A percentile compares a stretch with the other conserved stretches of the same genome.
These are phyloP conservation scores for Microvelia longipes DNA, from an alignment of 1,140 invertebrate genomes.

Conservation along the genomic window DNA sequence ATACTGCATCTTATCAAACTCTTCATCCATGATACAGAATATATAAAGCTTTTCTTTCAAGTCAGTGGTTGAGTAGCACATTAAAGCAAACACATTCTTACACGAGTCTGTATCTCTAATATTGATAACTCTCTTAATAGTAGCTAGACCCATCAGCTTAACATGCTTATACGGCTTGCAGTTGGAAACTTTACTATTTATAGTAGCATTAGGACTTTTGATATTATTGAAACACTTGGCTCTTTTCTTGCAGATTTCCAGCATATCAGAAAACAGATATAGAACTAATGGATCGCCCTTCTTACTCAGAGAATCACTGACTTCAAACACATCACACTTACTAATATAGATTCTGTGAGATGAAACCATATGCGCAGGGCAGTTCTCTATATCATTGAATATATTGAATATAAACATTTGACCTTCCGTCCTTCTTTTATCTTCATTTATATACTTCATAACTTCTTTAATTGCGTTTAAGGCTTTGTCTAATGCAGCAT, in stretches of 20 bases:
- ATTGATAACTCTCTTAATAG: constrained; percentile 80
- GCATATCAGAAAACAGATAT: constrained; percentile 83
- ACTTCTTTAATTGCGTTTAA: constrained; percentile 78
- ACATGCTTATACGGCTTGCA: constrained; percentile 82
- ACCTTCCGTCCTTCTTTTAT: constrained; percentile 86
- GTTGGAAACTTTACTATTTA: constrained; percentile 37
- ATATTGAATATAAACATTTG: constrained; percentile 93
- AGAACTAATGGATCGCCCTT: constrained; percentile 74
- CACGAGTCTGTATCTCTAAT: constrained; percentile 70
- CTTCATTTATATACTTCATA: constrained; percentile 91
- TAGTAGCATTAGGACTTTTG: constrained; percentile 47
- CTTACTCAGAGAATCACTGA: constrained; percentile 69
- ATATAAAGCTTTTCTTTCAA: constrained; percentile 75
- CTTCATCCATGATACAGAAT: constrained; percentile 66
- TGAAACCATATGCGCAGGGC: constrained; percentile 79
- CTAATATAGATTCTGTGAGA: constrained; percentile 78
- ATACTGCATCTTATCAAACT: constrained; percentile 62
- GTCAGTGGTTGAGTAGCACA: constrained; percentile 65
- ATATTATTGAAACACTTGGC: constrained; percentile 55
- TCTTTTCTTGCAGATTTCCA: constrained; percentile 74
- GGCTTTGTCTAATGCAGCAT: constrained; percentile 66
- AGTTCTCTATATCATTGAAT: constrained; percentile 94
- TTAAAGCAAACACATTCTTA: constrained; percentile 73
- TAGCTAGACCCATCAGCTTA: constrained; percentile 68
- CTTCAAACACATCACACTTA: constrained; percentile 74